Conservation (phyloP, 2,797 vertebrate genomes). For the Dromococcyx pavoninus region DNA sequence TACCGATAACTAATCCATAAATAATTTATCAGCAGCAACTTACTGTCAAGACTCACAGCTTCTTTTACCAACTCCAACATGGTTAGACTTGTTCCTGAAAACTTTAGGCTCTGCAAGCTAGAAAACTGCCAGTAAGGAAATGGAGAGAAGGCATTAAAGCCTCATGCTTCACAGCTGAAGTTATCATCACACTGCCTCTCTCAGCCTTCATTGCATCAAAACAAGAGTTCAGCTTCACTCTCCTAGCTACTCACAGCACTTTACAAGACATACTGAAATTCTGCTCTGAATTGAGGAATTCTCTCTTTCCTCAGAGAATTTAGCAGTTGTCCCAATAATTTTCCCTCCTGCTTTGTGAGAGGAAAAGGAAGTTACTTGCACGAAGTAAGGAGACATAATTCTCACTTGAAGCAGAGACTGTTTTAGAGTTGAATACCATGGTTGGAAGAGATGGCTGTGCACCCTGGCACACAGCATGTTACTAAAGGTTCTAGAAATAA, state of each 20-base stretch:
- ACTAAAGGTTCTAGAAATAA: background rate
- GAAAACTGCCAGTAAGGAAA: background rate
- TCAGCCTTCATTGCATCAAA: background rate
- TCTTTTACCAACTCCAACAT: background rate
- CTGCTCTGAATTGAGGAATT: background rate
- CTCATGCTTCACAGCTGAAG: background rate
- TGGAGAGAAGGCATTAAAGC: background rate
- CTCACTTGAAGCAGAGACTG: background rate
- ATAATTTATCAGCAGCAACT: background rate
- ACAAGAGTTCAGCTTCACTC: background rate
- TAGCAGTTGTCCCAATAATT: background rate
- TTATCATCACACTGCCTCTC: background rate
- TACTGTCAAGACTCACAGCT: background rate
- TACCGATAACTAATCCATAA: background rate
- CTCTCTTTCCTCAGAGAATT: background rate
- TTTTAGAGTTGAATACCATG: background rate
- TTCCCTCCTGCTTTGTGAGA: background rate
- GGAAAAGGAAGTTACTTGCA: background rate
- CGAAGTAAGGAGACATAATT: background rate
- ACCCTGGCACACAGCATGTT: background rate
- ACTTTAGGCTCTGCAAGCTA: background rate
- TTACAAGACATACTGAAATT: background rate
- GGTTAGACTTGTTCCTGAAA: background rate
- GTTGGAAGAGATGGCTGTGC: background rate
- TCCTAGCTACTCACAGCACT: background rate